phyloP scores from a whole-genome alignment of 2,113 vertebrate species.

The Oceanites oceanicus region DNA sequence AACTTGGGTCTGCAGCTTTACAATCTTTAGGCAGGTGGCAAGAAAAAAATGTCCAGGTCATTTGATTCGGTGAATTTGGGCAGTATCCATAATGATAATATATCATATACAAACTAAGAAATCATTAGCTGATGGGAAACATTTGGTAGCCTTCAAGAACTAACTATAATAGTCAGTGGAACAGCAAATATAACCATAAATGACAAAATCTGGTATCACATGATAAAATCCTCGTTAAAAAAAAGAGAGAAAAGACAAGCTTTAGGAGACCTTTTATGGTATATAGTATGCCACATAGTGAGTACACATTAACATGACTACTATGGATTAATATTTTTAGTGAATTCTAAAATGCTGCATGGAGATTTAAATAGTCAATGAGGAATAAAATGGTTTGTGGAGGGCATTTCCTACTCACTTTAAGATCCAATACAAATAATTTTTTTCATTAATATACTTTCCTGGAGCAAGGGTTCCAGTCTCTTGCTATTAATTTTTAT shows the following conservation, averaged over 20 bases:
- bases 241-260: background rate
- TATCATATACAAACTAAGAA: background rate
- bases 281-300: rapidly evolving
- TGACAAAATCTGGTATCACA: background rate
- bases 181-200: background rate
- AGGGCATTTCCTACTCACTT: background rate
- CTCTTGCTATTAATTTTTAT: background rate
- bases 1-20: background rate
- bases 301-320: background rate
- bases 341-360: background rate
- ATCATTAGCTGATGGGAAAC: background rate
- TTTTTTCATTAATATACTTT: background rate
- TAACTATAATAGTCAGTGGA: background rate
- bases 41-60: background rate
- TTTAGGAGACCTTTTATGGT: background rate
- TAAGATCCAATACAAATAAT: background rate
- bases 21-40: background rate
- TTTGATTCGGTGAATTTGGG: background rate
- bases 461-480: background rate
- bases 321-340: background rate
- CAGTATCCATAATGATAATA: background rate
- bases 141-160: background rate
- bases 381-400: background rate
- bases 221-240: background rate
- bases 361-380: background rate